A percentile compares a stretch with the other conserved stretches of the same genome.
phyloP scores from a whole-genome alignment of 2,888 invertebrate species.

The Drosophila macrothrix region DNA sequence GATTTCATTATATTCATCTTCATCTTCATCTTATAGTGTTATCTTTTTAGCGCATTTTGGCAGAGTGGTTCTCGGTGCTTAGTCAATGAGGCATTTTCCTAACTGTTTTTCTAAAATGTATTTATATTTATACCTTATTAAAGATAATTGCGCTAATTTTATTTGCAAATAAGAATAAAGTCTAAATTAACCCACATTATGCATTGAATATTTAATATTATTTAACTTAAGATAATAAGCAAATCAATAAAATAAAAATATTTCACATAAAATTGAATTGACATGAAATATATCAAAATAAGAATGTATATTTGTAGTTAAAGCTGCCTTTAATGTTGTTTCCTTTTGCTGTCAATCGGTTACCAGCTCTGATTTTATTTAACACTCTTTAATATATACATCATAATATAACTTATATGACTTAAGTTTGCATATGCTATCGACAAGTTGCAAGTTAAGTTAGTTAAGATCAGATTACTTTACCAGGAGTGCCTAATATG shows the following conservation, averaged over 20 bases:
- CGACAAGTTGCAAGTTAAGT: neutral
- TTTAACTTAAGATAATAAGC: too few species aligned
- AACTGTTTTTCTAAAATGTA: too few species aligned
- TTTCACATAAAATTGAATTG: too few species aligned
- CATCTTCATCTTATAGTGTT: neutral
- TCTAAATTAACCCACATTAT: neutral
- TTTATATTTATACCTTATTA: too few species aligned
- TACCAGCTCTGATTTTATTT: too few species aligned
- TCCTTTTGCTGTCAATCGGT: neutral
- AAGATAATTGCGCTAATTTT: too few species aligned
- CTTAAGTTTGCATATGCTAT: too few species aligned
- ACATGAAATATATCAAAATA: neutral
- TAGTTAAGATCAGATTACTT: neutral
- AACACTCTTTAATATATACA: neutral
- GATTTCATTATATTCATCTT: neutral
- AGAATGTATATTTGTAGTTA: neutral
- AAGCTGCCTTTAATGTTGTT: neutral
- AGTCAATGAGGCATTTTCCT: too few species aligned
- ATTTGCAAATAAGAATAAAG: too few species aligned
- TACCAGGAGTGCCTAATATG: too few species aligned
- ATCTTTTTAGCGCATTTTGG: neutral
- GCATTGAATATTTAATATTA: too few species aligned
- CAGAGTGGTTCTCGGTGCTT: neutral
- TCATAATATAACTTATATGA: neutral
- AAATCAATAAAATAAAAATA: too few species aligned